Evolutionary conservation across 37 sponge, comb jelly and placozoan genomes (phyloP), one percentile per base, ranked within the genome.

Genomic region (Cladorhizidae sp.): DNA sequence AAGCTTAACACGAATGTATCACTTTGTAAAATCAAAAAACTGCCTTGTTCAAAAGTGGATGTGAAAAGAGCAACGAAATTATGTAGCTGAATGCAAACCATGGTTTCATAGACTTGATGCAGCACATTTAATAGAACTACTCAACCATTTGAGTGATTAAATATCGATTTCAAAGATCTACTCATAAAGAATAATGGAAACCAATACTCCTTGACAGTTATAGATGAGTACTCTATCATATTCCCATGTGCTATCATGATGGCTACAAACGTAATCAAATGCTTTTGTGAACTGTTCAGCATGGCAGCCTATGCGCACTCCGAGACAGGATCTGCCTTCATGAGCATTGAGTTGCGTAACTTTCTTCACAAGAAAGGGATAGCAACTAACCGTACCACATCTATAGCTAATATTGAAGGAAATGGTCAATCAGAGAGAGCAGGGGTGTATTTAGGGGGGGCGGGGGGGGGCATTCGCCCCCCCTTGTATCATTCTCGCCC

Each of bases 291-390:
- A 8, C 38, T 67, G 6, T 67, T n/a, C n/a, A n/a, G 68, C n/a
- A 67, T 67, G 68, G 38, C 38, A 7, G 68, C 68, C n/a, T 67
- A 67, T 36, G 31, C 31, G 32, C 68, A 67, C 68, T 67, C 68
- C 5, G 68, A 67, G 6, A 32, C 8, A 32, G 68, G 68, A 31
- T 11, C 38, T 1, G 11, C 68, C 14, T 67, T 67, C 14, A 31
- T 67, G 68, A 67, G 68, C 31, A 32, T 7, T 25, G 68, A 67
- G 31, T 38, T 67, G 21, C 68, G 68, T 20, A 31, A 67, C 20
- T 67, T 67, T 14, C 68, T 32, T 36, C 68, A 31, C 8, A 31
- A 32, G n/a, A 67, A 67, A 35, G 68, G 68, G 21, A 67, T 67
- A 20, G 68, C 68, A 21, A 67, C 68, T 32, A 67, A 38, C 31